Percentiles rank a stretch among this genome's conserved stretches.
Evolutionary conservation across 2,113 vertebrate species (phyloP).

Genomic region (Arvicanthis niloticus): DNA sequence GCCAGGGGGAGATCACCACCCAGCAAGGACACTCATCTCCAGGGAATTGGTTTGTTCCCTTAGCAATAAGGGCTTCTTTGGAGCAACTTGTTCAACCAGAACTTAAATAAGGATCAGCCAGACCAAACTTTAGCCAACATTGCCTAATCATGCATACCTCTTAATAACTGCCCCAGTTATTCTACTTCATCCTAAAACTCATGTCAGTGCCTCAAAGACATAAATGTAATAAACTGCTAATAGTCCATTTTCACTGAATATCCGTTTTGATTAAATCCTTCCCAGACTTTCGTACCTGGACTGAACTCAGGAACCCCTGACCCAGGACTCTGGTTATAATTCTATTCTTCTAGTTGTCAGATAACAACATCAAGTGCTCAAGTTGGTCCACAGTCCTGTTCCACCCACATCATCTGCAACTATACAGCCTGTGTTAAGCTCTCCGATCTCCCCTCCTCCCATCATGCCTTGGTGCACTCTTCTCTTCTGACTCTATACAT

Average conservation of each 20-base stretch:
- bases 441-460: neutral
- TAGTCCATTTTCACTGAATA: neutral
- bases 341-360: neutral
- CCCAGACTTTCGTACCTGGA: neutral
- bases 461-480: neutral
- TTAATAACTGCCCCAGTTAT: too few relatives aligned
- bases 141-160: neutral
- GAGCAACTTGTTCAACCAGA: neutral
- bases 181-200: neutral
- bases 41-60: neutral
- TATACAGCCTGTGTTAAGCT: neutral
- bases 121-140: neutral
- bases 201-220: neutral
- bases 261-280: neutral
- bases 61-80: neutral
- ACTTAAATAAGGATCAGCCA: neutral
- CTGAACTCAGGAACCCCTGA: neutral
- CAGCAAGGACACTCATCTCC: neutral
- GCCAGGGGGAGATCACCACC: neutral
- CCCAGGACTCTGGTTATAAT: neutral
- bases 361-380: too few relatives aligned
- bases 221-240: neutral
- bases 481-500: neutral
- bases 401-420: neutral
- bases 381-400: fast-evolving